Conservation (phyloP, 2,797 vertebrate species). For the Petrocephalus schoutedeni region DNA sequence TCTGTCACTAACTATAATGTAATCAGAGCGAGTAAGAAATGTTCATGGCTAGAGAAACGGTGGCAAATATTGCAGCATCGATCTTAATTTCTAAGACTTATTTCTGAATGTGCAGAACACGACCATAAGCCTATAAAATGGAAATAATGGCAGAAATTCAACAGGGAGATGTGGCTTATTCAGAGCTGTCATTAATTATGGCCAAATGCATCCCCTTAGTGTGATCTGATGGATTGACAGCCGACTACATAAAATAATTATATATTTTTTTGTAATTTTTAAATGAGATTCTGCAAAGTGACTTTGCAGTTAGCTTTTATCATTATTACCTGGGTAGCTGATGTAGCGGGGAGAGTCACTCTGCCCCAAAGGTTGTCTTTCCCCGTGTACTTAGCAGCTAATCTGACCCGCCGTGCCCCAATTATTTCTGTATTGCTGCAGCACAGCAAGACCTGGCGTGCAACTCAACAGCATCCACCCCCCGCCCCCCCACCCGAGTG, state of each 20-base stretch:
- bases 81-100: neutral
- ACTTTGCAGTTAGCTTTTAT: neutral
- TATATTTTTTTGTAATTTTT: neutral
- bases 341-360: neutral
- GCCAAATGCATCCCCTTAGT: neutral
- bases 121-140: neutral
- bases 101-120: neutral
- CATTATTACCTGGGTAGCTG: neutral
- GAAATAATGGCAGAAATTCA: neutral
- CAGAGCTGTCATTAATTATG: neutral
- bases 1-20: neutral
- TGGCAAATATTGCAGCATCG: neutral
- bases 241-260: neutral
- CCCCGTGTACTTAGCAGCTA: neutral
- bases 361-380: neutral
- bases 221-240: neutral
- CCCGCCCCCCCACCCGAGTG: neutral
- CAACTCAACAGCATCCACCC: neutral
- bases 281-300: neutral
- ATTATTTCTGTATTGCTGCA: neutral
- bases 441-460: neutral
- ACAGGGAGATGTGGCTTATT: neutral
- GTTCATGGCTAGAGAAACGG: neutral
- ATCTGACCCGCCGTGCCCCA: too few relatives aligned
- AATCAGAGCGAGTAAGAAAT: neutral